These are phyloP conservation scores for Gallinago jamesoni DNA, from an alignment of 2,113 vertebrate species.

Conservation along the genomic window DNA sequence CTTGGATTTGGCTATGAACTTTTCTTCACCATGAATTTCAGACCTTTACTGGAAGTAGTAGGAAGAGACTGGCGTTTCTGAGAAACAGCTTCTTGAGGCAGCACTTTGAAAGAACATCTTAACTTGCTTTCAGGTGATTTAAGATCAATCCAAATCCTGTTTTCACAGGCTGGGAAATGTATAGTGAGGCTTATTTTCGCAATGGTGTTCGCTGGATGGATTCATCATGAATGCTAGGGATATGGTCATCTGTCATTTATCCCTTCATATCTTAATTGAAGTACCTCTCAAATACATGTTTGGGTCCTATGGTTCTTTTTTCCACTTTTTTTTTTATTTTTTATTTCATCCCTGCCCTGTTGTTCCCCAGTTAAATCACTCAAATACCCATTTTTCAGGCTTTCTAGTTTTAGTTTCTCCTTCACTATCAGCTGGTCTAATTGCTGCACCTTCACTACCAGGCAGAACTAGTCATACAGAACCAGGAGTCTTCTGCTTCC, in stretches of 20 bases:
- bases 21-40: not conserved
- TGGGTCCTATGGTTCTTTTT: not conserved
- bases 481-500: not conserved
- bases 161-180: not conserved
- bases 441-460: not conserved
- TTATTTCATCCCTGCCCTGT: not conserved
- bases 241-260: not conserved
- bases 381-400: not conserved
- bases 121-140: not conserved
- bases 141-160: not conserved
- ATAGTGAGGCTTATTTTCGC: not conserved
- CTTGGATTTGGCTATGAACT: not conserved
- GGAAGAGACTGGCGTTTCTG: accelerated
- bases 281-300: not conserved
- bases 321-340: not conserved
- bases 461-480: not conserved
- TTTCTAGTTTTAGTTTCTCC: not conserved
- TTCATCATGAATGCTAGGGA: not conserved
- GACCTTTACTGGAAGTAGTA: not conserved
- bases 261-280: not conserved
- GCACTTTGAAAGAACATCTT: not conserved
- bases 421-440: not conserved
- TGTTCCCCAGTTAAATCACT: not conserved
- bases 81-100: not conserved
- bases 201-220: not conserved